Evolutionary conservation across 2,797 vertebrate species (phyloP).

Genomic region (Coccyzus lansbergi): DNA sequence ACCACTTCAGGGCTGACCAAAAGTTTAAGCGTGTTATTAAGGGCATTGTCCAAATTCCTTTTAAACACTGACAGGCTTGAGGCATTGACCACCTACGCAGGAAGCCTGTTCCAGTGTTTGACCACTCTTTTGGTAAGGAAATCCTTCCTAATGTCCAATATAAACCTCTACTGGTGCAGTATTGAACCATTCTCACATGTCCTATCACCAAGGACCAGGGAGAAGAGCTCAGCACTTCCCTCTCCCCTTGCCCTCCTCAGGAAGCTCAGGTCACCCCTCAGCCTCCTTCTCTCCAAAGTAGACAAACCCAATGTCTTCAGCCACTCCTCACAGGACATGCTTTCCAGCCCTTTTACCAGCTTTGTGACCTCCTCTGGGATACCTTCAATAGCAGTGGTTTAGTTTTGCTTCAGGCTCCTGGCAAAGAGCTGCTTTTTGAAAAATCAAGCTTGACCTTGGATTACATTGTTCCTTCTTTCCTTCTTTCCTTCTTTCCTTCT

Average conservation of each 20-base stretch:
- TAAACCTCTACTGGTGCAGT: not conserved
- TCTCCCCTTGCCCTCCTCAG: too few species aligned
- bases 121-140: not conserved
- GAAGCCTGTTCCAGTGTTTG: not conserved
- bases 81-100: not conserved
- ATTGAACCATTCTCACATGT: not conserved
- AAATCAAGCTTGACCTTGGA: not conserved
- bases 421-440: not conserved
- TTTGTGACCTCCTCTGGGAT: not conserved
- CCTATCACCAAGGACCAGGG: too few species aligned
- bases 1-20: too few species aligned
- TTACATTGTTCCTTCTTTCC: too few species aligned
- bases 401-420: not conserved
- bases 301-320: too few species aligned
- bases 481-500: too few species aligned
- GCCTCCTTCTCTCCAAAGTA: too few species aligned
- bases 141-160: not conserved
- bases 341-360: not conserved
- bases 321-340: not conserved
- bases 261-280: too few species aligned
- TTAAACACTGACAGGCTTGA: not conserved
- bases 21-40: too few species aligned
- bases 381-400: not conserved
- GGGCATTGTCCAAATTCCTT: too few species aligned
- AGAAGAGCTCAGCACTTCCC: too few species aligned